Evolutionary conservation across 2,113 vertebrate genomes (phyloP), one percentile per base, ranked within the genome.

Genomic region (Regulus satrapa): DNA sequence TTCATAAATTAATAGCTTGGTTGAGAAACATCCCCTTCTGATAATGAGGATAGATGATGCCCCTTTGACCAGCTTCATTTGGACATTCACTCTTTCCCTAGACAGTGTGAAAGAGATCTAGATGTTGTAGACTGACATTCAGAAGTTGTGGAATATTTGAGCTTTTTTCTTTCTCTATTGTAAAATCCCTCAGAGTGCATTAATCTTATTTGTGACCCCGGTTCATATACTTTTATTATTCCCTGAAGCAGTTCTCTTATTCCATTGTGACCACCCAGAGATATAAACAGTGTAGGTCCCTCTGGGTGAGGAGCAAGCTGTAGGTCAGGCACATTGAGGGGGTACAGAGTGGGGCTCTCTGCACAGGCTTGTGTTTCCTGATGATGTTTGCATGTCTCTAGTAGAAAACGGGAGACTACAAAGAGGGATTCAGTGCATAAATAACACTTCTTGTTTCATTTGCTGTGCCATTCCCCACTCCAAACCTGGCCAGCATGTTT

Each of bases 251-350:
- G 3, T 8, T 73, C 0, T 10, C 18, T 31, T 59, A 6, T 11
- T 56, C 1, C 34, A 19, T 24, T 6, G 1, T 67, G 58, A 43
- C 2, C 2, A 5, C 9, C 34, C 36, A 41, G 46, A 51, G 36
- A 2, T 7, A 3, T 0, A 43, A 43, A 18, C 3, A 43, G 12
- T 5, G 21, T 18, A 31, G 31, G 23, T 19, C 18, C 8, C n/a
- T 20, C 25, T 34, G 48, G 34, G 26, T 45, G 29, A 46, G 6
- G 15, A 34, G 41, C n/a, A 36, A 20, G 14, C 20, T 58, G 36
- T 26, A 36, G 64, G 7, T 34, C 36, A 82, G 54, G 20, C 25
- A 19, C 10, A 2, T 3, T 14, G 31, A 10, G 40, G 38, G 16
- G 52, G 3, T 2, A 32, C 32, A 58, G 38, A 20, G 25, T 5